Base-by-base conservation (phyloP, 2,888 invertebrate genomes). In the Nymphalis c-album region DNA sequence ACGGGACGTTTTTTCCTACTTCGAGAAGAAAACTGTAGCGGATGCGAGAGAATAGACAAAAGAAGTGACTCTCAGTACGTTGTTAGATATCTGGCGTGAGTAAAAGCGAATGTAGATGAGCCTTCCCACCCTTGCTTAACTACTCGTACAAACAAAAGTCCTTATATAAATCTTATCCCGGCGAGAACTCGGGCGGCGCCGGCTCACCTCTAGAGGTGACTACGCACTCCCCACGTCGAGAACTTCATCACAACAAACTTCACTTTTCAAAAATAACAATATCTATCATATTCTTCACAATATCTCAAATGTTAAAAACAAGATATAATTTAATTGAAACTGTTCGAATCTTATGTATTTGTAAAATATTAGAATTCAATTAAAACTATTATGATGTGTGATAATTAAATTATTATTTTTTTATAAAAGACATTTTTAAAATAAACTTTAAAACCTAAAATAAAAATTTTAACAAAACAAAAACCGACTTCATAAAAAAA, bases 111-210 rank as follows among this genome's bases (percentile, higher is more conserved):
- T 90, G 90, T 87, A 90, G 88, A 91, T 91, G 91, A 92, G 88
- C 78, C 78, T 76, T 77, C 76, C 74, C 78, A 78, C 77, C 81
- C 77, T 81, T 83, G 83, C 85, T 86, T 90, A 90, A 92, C 91
- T 91, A 88, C 85, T 87, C 85, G 83, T 87, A 86, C 87, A 91
- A 92, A 92, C 88, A 89, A 91, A 91, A 92, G 89, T 92, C 90
- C 88, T 87, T 86, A 88, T 90, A 92, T 92, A 92, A 92, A 92
- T 92, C 91, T 92, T 91, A 86, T 87, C 87, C 82, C 83, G 78
- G 81, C 80, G 85, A 81, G 79, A 85, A 84, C 84, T 86, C 84
- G 80, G 79, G 79, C 80, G 85, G 84, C 85, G 85, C 85, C 84
- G 79, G 72, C 82, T 86, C 84, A 85, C 87, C 88, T 88, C 81